Conservation (phyloP, 2,113 vertebrate genomes). For the Haemorhous mexicanus region DNA sequence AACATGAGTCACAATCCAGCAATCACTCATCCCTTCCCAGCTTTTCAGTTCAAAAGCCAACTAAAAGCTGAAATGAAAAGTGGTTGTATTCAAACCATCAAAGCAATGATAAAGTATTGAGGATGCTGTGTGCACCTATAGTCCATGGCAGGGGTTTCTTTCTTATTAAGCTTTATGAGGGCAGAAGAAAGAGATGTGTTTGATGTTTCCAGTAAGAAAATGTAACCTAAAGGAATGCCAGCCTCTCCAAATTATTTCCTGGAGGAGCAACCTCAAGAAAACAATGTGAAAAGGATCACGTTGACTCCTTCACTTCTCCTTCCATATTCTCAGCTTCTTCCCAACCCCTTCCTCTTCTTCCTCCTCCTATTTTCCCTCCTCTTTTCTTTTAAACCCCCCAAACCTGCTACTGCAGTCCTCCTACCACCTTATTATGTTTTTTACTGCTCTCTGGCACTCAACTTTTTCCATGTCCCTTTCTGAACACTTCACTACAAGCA, state of each 20-base stretch:
- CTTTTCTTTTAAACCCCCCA: not conserved
- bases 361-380: not conserved
- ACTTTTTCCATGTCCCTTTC: not conserved
- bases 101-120: not conserved
- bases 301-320: not conserved
- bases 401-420: not conserved
- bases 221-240: not conserved
- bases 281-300: not conserved
- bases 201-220: not conserved
- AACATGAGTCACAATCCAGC: not conserved
- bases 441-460: not conserved
- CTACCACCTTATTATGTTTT: not conserved
- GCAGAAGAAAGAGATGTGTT: rapidly evolving
- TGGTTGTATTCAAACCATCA: not conserved
- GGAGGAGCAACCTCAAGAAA: not conserved
- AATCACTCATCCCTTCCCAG: not conserved
- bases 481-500: not conserved
- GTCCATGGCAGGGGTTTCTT: not conserved
- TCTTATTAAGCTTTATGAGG: not conserved
- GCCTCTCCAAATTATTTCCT: not conserved
- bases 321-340: not conserved
- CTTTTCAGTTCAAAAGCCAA: not conserved
- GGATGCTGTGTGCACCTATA: not conserved
- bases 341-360: not conserved
- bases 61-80: not conserved